Evolutionary conservation across 2,113 vertebrate species (phyloP).

Genomic region (Mastomys natalensis): DNA sequence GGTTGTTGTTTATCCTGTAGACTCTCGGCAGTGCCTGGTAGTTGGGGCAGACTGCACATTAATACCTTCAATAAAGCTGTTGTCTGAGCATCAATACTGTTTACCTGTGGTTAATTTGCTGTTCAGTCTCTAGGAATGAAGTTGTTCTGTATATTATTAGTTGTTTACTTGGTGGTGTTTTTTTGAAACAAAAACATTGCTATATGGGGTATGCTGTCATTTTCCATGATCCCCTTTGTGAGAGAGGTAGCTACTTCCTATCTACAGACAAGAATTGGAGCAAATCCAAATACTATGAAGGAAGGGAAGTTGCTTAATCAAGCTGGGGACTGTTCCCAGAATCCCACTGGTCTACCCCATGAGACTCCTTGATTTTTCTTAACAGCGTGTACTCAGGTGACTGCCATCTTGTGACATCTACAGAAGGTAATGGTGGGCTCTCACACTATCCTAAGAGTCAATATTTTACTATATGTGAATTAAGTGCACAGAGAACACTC

Average conservation of each 20-base stretch:
- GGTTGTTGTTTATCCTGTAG: background rate
- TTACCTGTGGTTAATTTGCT: background rate
- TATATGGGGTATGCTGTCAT: background rate
- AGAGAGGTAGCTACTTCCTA: background rate
- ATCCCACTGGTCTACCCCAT: no score
- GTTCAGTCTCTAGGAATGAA: background rate
- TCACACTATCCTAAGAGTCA: background rate
- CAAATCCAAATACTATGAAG: background rate
- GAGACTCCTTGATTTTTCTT: background rate
- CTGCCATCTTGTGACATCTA: background rate
- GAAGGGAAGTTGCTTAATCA: background rate
- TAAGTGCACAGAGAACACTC: background rate
- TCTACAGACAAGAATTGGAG: background rate
- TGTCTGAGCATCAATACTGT: background rate
- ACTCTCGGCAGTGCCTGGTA: background rate
- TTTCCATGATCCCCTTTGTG: background rate
- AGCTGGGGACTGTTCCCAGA: background rate
- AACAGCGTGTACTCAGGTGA: background rate
- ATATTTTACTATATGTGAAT: background rate
- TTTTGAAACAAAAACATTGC: background rate
- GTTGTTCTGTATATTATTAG: background rate
- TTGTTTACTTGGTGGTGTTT: background rate
- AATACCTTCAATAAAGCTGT: background rate
- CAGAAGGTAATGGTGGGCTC: background rate
- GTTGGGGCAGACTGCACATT: background rate